Conservation (phyloP, 2,113 vertebrate genomes). For the Oreochromis tanganicae region DNA sequence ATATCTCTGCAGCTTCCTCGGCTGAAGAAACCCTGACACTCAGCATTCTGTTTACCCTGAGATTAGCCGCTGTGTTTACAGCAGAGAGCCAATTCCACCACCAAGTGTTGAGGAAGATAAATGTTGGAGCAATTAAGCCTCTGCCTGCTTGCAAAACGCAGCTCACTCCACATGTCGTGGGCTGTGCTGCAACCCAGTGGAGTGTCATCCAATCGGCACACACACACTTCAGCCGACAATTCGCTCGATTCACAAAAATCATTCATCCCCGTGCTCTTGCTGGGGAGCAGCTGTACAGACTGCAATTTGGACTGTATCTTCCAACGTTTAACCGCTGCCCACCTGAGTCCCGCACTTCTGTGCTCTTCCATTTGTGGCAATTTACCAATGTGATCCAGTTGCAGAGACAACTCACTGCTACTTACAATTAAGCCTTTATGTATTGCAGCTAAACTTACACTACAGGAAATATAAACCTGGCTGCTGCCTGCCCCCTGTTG, state of each 20-base stretch:
- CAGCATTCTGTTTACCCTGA: not conserved
- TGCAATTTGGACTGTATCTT: conserved; percentile 31
- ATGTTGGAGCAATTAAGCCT: conserved; percentile 1
- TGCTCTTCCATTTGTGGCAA: conserved; percentile 2
- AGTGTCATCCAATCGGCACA: conserved; percentile 3
- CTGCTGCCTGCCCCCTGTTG: conserved; percentile 48
- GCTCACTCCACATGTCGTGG: conserved; percentile 2
- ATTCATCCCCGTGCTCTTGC: not conserved
- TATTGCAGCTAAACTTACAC: not conserved
- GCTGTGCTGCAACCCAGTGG: not conserved
- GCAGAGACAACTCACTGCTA: conserved; percentile 4
- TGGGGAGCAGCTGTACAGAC: conserved; percentile 53
- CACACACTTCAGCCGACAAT: not conserved
- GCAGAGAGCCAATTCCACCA: not conserved
- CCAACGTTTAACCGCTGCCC: conserved; percentile 21
- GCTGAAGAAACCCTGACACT: not conserved
- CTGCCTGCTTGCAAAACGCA: not conserved
- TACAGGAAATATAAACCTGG: not conserved
- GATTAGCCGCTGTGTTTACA: conserved; percentile 3
- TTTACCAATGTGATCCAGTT: conserved; percentile 16
- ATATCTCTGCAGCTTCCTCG: not conserved
- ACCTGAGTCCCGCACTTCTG: conserved; percentile 43
- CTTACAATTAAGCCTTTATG: not conserved
- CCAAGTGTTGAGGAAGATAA: conserved; percentile 7
- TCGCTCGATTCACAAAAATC: conserved; percentile 22